phyloP scores from a whole-genome alignment of 1,140 invertebrate species.

The Hypsibius dujardini region DNA sequence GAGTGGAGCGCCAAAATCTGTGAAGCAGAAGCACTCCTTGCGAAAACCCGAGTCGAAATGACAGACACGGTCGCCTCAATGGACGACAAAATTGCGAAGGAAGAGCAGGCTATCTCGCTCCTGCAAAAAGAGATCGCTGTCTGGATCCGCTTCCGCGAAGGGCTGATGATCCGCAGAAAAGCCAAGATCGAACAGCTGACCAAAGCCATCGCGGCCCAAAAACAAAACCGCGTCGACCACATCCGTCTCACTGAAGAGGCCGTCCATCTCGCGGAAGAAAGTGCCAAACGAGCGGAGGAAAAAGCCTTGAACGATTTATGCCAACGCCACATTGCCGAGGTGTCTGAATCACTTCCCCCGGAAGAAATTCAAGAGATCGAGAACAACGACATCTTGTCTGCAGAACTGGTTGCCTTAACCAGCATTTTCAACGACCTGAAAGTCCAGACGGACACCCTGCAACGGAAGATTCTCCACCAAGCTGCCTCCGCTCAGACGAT shows the following conservation, averaged over 20 bases:
- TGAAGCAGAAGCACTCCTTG: not conserved
- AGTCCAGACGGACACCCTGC: not conserved
- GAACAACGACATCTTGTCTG: not conserved
- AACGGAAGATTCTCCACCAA: conserved; percentile 2
- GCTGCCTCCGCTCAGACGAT: not conserved
- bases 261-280: not conserved
- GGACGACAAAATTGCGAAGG: not conserved
- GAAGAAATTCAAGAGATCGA: conserved; percentile 13
- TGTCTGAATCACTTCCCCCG: not conserved
- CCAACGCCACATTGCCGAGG: not conserved
- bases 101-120: not conserved
- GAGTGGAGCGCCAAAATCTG: not conserved
- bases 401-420: not conserved
- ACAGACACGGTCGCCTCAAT: not conserved
- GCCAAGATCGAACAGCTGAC: not conserved
- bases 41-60: not conserved
- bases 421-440: not conserved
- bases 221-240: not conserved
- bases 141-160: not conserved
- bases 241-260: not conserved
- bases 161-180: not conserved
- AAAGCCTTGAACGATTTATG: not conserved
- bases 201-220: not conserved
- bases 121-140: conserved; percentile 1
- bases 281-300: not conserved